Evolutionary conservation across 2,797 vertebrate species (phyloP).

Genomic region (Coregonus ussuriensis): DNA sequence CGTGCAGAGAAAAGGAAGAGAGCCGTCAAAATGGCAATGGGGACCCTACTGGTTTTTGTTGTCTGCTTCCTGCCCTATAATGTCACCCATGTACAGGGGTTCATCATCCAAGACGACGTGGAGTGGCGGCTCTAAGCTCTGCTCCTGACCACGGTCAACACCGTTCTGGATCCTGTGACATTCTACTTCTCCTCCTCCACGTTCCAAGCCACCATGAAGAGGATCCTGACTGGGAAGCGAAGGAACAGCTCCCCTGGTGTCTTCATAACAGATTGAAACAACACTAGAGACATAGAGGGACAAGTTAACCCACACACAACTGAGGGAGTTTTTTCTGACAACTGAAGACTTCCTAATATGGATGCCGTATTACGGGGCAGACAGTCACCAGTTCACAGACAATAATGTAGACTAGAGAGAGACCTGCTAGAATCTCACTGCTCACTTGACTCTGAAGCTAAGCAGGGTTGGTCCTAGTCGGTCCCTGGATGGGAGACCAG

Average conservation of each 20-base stretch:
- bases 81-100: conserved; percentile 75
- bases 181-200: conserved; percentile 71
- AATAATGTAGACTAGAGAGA: too few species aligned
- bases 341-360: too few species aligned
- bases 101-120: conserved; percentile 63
- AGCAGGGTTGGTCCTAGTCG: too few species aligned
- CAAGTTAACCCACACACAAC: not conserved
- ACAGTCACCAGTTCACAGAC: too few species aligned
- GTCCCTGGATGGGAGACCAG: too few species aligned
- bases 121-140: conserved; percentile 68
- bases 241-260: not conserved
- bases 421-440: too few species aligned
- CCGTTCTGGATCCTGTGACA: conserved; percentile 81
- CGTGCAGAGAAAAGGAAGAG: conserved; percentile 68
- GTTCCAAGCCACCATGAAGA: conserved; percentile 50
- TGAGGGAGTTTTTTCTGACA: not conserved
- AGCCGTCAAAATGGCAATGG: conserved; percentile 77
- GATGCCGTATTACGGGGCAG: too few species aligned
- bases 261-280: not conserved
- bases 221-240: not conserved
- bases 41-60: conserved; percentile 77
- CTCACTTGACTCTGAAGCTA: too few species aligned
- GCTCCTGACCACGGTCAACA: conserved; percentile 79
- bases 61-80: conserved; percentile 82
- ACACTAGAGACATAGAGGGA: not conserved